phyloP scores from a whole-genome alignment of 2,797 vertebrate genomes.

The Cynopterus sphinx region DNA sequence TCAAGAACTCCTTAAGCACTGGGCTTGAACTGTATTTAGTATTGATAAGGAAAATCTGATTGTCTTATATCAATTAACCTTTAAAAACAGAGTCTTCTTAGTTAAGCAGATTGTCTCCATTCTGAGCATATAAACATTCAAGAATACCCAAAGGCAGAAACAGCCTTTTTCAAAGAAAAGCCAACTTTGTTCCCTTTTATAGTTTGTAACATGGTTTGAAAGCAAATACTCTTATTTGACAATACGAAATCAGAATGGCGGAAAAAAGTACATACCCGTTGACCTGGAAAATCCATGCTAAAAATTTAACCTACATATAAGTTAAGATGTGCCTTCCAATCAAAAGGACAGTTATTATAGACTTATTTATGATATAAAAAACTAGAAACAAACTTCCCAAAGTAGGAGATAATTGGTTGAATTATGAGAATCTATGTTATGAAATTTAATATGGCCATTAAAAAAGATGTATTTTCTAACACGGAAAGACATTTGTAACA shows the following conservation, averaged over 20 bases:
- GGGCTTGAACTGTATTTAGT: background rate
- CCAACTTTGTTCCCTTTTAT: slow-evolving; percentile 20
- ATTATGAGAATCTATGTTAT: background rate
- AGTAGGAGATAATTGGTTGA: background rate
- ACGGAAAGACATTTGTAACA: background rate
- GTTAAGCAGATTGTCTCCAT: background rate
- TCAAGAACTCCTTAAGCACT: background rate
- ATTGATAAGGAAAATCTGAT: slow-evolving; percentile 39
- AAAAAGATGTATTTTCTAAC: background rate
- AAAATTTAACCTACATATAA: background rate
- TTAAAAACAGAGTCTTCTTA: background rate
- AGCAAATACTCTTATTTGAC: background rate
- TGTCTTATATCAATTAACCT: background rate
- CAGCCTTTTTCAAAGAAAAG: background rate
- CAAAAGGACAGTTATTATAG: background rate
- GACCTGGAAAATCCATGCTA: background rate
- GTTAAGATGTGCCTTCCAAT: background rate
- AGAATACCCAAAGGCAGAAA: background rate
- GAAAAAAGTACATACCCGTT: background rate
- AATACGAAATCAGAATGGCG: background rate
- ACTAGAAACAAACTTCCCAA: background rate
- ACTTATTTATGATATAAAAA: background rate
- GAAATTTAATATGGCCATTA: background rate
- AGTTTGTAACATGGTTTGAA: slow-evolving; percentile 28
- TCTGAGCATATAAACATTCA: background rate